These are phyloP conservation scores for Chirona hameri DNA, from an alignment of 2,888 invertebrate species.

Conservation along the genomic window DNA sequence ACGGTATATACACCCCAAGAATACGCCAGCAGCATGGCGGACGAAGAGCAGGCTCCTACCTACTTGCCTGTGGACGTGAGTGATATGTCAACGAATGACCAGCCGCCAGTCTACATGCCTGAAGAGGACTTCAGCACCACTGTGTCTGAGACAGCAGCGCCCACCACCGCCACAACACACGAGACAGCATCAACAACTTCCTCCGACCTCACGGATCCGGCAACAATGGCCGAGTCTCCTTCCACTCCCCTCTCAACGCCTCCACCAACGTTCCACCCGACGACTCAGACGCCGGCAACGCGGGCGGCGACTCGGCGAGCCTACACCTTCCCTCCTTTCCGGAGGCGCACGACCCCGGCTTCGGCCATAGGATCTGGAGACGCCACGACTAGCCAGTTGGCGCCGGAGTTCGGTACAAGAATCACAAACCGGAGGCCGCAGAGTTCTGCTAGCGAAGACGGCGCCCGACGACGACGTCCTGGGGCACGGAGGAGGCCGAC, in stretches of 20 bases:
- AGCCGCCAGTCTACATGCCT: too few species aligned
- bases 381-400: background rate
- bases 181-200: background rate
- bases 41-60: too few species aligned
- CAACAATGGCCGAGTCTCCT: background rate
- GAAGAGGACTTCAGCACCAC: background rate
- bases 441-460: background rate
- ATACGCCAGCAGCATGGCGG: too few species aligned
- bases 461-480: too few species aligned
- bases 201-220: background rate
- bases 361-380: background rate
- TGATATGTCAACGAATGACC: too few species aligned
- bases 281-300: background rate
- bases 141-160: background rate
- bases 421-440: background rate
- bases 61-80: too few species aligned
- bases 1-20: background rate
- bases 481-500: too few species aligned
- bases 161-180: background rate
- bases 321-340: background rate
- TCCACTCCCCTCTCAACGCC: background rate
- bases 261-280: background rate
- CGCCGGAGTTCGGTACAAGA: background rate
- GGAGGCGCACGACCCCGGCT: background rate
- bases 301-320: background rate